A percentile compares a stretch with the other conserved stretches of the same genome.
Conservation (phyloP, 2,113 vertebrate species). For the Psophia crepitans region DNA sequence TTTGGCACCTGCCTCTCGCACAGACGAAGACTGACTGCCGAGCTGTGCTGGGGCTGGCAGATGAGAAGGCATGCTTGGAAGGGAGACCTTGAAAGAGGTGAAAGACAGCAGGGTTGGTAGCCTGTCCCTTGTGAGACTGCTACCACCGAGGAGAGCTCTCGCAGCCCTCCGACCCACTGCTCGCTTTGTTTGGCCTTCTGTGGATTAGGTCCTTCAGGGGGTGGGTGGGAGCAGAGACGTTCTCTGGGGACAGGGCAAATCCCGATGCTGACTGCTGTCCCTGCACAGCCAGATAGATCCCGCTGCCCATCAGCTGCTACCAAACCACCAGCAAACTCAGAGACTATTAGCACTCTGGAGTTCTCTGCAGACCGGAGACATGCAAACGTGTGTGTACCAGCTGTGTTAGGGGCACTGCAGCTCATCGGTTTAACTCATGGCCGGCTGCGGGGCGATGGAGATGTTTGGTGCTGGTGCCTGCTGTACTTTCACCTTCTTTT, state of each 20-base stretch:
- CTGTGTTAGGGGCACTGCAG: neutral
- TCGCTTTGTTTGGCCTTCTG: neutral
- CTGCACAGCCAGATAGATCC: neutral
- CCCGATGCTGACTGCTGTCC: neutral
- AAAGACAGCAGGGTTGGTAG: neutral
- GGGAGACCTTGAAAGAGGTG: neutral
- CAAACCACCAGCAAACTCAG: neutral
- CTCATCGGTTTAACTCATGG: neutral
- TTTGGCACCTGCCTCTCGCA: neutral
- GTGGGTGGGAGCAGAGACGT: neutral
- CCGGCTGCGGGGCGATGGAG: neutral
- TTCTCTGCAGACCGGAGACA: neutral
- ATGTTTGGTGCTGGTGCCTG: neutral
- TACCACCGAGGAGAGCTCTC: neutral
- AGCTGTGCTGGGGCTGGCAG: neutral
- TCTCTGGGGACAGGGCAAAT: neutral
- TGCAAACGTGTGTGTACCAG: neutral
- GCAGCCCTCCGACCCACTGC: neutral
- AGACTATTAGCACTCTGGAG: neutral
- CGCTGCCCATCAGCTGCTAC: neutral
- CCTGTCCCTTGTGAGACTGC: neutral
- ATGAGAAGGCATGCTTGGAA: neutral
- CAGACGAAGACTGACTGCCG: neutral
- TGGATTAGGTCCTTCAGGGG: fast-evolving
- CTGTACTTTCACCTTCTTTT: neutral